phyloP scores from a whole-genome alignment of 2,888 invertebrate genomes.

The Eristalis arbustorum region DNA sequence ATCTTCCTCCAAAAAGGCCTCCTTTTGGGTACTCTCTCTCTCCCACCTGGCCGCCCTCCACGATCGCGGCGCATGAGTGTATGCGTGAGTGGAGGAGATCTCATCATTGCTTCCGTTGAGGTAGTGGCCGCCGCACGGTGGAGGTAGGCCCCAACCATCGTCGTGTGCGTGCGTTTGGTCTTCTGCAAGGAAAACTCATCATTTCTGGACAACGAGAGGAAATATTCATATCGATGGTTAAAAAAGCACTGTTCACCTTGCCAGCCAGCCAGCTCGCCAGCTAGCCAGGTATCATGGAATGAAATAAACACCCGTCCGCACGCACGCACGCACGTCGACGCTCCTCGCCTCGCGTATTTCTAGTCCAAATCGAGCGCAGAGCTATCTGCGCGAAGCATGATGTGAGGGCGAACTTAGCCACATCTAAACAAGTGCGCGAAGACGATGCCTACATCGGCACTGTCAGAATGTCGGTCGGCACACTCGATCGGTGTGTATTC shows the following conservation, averaged over 20 bases:
- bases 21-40: neutral
- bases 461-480: neutral
- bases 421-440: neutral
- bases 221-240: slow-evolving; percentile 45
- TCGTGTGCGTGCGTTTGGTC: neutral
- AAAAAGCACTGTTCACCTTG: slow-evolving; percentile 51
- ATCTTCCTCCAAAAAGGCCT: neutral
- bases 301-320: neutral
- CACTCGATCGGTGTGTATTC: neutral
- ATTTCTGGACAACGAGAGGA: slow-evolving; percentile 50
- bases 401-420: neutral
- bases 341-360: too few species aligned
- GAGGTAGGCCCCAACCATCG: neutral
- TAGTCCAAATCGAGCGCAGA: too few species aligned
- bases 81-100: neutral
- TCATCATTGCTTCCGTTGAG: neutral
- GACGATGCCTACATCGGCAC: neutral
- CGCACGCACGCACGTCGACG: neutral
- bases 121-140: neutral
- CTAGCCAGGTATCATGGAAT: neutral
- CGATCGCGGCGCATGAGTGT: neutral
- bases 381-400: too few species aligned
- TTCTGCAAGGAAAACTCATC: slow-evolving; percentile 46
- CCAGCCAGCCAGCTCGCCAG: slow-evolving; percentile 1
- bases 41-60: neutral